Evolutionary conservation across 2,113 vertebrate species (phyloP).

Genomic region (Nettapus auritus): DNA sequence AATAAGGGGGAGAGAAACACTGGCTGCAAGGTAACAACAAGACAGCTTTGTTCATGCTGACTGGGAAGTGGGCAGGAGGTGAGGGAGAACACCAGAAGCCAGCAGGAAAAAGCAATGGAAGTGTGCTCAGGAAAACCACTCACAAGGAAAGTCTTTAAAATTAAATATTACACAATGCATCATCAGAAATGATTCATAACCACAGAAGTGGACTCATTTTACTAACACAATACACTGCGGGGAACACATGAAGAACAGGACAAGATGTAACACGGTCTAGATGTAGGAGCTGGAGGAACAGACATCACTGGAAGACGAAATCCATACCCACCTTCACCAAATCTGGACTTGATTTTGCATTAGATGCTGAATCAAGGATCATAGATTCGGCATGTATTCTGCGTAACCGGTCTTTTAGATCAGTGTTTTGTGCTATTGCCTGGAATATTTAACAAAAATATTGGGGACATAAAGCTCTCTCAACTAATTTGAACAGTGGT

Average conservation of each 20-base stretch:
- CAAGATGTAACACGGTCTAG: background rate
- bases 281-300: background rate
- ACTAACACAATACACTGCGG: constrained; percentile 12
- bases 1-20: background rate
- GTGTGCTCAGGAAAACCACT: background rate
- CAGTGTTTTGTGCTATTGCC: constrained; percentile 96
- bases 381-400: constrained; percentile 96
- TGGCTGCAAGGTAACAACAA: background rate
- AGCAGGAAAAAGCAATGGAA: background rate
- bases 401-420: constrained; percentile 94
- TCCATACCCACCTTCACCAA: constrained; percentile 93
- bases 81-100: background rate
- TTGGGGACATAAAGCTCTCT: constrained; percentile 66
- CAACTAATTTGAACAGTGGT: background rate
- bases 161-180: background rate
- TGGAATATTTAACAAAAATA: constrained; percentile 86
- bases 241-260: background rate
- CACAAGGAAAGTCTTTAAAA: background rate
- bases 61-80: background rate
- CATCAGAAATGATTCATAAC: background rate
- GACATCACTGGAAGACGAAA: constrained; percentile 44
- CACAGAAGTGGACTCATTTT: background rate
- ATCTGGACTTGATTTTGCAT: constrained; percentile 84
- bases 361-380: constrained; percentile 86
- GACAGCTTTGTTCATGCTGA: constrained; percentile 8